Evolutionary conservation across 2,113 vertebrate genomes (phyloP).

Genomic region (Apodemus speciosus): DNA sequence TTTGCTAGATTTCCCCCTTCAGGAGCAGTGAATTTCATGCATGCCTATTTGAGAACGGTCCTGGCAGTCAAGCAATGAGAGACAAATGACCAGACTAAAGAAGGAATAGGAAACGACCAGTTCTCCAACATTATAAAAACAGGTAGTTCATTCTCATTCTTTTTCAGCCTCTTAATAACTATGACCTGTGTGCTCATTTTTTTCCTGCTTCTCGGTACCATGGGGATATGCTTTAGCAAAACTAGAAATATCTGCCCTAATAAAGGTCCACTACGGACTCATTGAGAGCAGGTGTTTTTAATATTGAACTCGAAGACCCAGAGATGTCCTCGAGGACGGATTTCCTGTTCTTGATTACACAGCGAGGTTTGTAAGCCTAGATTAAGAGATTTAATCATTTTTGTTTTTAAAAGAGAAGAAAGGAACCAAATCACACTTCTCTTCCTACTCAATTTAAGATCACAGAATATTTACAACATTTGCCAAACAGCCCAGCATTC

Average conservation of each 20-base stretch:
- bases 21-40: conserved; percentile 87
- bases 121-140: conserved; percentile 83
- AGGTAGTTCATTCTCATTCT: conserved; percentile 81
- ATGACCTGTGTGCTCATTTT: conserved; percentile 37
- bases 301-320: conserved; percentile 45
- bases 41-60: conserved; percentile 89
- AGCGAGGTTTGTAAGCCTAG: conserved; percentile 60
- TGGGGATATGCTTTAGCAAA: conserved; percentile 47
- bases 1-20: conserved; percentile 56
- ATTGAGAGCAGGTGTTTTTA: conserved; percentile 51
- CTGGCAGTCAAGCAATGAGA: conserved; percentile 87
- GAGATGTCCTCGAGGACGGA: conserved; percentile 4
- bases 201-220: conserved; percentile 33
- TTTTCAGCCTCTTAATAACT: conserved; percentile 35
- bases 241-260: conserved; percentile 40
- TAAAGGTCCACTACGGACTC: conserved; percentile 54
- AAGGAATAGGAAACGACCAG: conserved; percentile 83
- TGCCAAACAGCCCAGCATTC: conserved; percentile 23
- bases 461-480: conserved; percentile 53
- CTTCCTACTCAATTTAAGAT: conserved; percentile 58
- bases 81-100: conserved; percentile 89
- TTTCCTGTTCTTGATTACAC: conserved; percentile 73
- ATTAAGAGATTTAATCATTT: conserved; percentile 71
- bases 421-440: conserved; percentile 62
- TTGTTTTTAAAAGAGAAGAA: conserved; percentile 65